Conservation (phyloP, 2,113 vertebrate genomes). For the Himantopus leucocephalus region DNA sequence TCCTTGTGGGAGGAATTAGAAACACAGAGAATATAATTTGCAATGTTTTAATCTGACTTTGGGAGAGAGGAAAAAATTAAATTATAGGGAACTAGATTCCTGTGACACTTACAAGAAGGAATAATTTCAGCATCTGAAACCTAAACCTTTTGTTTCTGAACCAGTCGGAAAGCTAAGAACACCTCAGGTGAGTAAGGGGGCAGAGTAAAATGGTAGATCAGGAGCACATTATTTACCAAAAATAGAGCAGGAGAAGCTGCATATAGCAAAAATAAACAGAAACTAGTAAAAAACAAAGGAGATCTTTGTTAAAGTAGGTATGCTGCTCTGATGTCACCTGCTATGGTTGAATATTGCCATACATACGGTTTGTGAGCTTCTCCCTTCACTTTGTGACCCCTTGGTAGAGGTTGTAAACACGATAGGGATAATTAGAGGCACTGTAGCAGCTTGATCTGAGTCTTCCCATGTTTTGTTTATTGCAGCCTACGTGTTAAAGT, state of each 20-base stretch:
- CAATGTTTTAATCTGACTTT: conserved; percentile 59
- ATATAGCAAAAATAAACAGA: conserved; percentile 15
- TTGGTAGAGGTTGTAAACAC: not conserved
- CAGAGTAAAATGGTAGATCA: not conserved
- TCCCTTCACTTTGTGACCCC: not conserved
- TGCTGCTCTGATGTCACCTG: not conserved
- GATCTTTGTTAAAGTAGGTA: not conserved
- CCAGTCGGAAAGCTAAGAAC: not conserved
- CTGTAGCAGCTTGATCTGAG: not conserved
- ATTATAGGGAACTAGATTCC: conserved; percentile 33
- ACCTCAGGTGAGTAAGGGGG: not conserved
- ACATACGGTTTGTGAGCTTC: not conserved
- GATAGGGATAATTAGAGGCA: not conserved
- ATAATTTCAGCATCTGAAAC: conserved; percentile 23
- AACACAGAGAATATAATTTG: conserved; percentile 49
- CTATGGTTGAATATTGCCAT: not conserved
- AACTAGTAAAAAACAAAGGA: not conserved
- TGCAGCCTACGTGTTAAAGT: not conserved
- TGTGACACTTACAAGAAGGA: conserved; percentile 22
- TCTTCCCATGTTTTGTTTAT: not conserved
- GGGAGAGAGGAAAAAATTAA: conserved; percentile 21
- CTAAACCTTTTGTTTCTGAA: conserved; percentile 4
- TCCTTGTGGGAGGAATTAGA: conserved; percentile 43
- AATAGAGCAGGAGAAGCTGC: not conserved
- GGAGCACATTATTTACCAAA: not conserved